Conservation (phyloP, 2,888 invertebrate genomes). For the Epicampocera succincta region DNA sequence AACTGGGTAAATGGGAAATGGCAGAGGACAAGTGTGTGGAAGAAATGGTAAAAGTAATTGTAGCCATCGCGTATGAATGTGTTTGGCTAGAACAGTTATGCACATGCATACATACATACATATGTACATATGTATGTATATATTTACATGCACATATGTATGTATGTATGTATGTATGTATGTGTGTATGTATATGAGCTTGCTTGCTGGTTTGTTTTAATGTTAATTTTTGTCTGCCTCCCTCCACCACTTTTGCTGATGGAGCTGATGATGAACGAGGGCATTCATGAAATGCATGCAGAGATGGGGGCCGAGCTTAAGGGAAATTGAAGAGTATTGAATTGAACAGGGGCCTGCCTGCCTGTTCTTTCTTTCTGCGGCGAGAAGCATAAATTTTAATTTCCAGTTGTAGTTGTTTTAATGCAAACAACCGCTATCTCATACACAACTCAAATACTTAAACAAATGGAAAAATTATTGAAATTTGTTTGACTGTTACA, state of each 20-base stretch:
- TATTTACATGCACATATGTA: no score
- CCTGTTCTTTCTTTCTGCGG: conserved; percentile 29
- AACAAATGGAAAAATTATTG: conserved; percentile 4
- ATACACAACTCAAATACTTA: neutral
- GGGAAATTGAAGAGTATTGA: conserved; percentile 6
- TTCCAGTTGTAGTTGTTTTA: conserved; percentile 31
- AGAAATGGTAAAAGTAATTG: conserved; percentile 23
- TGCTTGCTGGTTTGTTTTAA: conserved; percentile 36
- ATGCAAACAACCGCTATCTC: conserved; percentile 57
- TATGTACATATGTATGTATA: no score
- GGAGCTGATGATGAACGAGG: neutral
- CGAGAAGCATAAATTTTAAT: conserved; percentile 24
- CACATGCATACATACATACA: no score
- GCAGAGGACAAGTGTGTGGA: conserved; percentile 2
- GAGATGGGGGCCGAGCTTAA: neutral
- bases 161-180: no score
- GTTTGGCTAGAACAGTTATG: conserved; percentile 34
- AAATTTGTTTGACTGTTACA: conserved; percentile 58
- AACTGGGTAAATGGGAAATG: conserved; percentile 28
- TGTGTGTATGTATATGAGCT: conserved; percentile 1
- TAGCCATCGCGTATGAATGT: conserved; percentile 17
- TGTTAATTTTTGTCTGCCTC: conserved; percentile 19
- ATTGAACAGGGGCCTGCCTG: conserved; percentile 2
- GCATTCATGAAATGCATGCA: neutral
- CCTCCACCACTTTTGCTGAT: neutral